These are phyloP conservation scores for Percopsis transmontana DNA, from an alignment of 2,113 vertebrate genomes.

Conservation along the genomic window DNA sequence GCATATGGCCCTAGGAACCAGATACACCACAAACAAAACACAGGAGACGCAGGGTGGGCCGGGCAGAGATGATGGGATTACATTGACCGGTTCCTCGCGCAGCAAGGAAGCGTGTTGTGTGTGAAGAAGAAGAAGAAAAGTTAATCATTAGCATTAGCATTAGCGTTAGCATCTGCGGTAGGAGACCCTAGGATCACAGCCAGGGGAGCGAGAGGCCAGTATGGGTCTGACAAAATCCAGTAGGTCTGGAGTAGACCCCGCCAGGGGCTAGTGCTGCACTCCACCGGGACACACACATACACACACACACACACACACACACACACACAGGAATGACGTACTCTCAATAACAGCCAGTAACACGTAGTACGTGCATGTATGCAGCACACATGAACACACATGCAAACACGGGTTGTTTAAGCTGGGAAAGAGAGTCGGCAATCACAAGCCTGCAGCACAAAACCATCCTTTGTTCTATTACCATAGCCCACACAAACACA, in stretches of 20 bases:
- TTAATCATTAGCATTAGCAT: too few species aligned
- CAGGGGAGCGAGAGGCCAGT: conserved; percentile 53
- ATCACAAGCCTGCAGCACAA: conserved; percentile 44
- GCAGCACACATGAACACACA: conserved; percentile 34
- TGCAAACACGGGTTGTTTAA: conserved; percentile 12
- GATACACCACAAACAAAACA: conserved; percentile 68
- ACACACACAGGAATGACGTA: conserved; percentile 19
- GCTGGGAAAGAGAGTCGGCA: conserved; percentile 32
- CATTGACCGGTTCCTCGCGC: conserved; percentile 22
- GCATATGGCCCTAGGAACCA: conserved; percentile 65
- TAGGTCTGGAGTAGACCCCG: conserved; percentile 46
- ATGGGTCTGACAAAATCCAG: conserved; percentile 57
- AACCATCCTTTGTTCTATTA: conserved; percentile 57
- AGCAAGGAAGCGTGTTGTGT: neutral
- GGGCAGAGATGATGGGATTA: conserved; percentile 54
- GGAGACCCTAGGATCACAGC: conserved; percentile 38
- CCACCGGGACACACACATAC: conserved; percentile 34
- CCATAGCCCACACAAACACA: conserved; percentile 2
- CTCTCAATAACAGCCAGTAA: conserved; percentile 36
- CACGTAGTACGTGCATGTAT: conserved; percentile 28
- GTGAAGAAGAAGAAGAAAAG: conserved; percentile 9
- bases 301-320: too few species aligned
- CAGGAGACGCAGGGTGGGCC: conserved; percentile 42
- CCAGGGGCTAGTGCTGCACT: conserved; percentile 38
- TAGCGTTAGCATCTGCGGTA: conserved; percentile 31